A percentile compares a stretch with the other conserved stretches of the same genome.
These are phyloP conservation scores for Gobio gobio DNA, from an alignment of 2,113 vertebrate species.

Conservation along the genomic window DNA sequence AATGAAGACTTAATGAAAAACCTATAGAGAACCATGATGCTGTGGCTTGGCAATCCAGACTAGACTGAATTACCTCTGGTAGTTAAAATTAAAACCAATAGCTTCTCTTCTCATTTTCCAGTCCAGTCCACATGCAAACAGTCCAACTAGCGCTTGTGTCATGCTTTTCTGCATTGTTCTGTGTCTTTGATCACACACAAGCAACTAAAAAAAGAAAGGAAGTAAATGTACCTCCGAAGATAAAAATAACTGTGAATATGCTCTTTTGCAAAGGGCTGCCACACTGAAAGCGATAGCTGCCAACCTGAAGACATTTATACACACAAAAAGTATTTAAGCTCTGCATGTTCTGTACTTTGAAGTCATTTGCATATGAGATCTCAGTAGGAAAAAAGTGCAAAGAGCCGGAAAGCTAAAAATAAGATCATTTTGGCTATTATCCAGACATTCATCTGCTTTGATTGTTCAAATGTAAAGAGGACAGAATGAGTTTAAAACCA, in stretches of 20 bases:
- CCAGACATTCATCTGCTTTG: background rate
- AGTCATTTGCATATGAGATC: slow-evolving; percentile 45
- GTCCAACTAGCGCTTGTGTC: background rate
- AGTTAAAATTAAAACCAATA: background rate
- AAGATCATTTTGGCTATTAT: slow-evolving; percentile 4
- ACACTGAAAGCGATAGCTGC: slow-evolving; percentile 39
- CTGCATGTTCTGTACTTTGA: slow-evolving; percentile 34
- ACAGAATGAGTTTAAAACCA: slow-evolving; percentile 30
- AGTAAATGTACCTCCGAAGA: slow-evolving; percentile 26
- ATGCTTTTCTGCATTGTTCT: background rate
- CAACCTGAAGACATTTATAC: slow-evolving; percentile 55
- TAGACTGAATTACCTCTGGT: background rate
- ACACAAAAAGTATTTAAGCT: slow-evolving; percentile 41
- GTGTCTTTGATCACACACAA: slow-evolving; percentile 37
- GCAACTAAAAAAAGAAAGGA: slow-evolving; percentile 35
- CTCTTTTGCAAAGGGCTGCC: slow-evolving; percentile 41
- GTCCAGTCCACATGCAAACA: background rate
- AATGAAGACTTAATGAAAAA: background rate
- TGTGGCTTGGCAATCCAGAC: background rate
- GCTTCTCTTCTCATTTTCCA: background rate
- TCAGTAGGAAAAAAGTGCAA: slow-evolving; percentile 46
- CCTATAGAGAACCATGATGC: background rate
- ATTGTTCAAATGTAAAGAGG: slow-evolving; percentile 41
- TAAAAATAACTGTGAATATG: slow-evolving; percentile 64
- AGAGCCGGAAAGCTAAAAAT: slow-evolving; percentile 34